Evolutionary conservation across 1,140 invertebrate species (phyloP).

Genomic region (Drosophila tani): DNA sequence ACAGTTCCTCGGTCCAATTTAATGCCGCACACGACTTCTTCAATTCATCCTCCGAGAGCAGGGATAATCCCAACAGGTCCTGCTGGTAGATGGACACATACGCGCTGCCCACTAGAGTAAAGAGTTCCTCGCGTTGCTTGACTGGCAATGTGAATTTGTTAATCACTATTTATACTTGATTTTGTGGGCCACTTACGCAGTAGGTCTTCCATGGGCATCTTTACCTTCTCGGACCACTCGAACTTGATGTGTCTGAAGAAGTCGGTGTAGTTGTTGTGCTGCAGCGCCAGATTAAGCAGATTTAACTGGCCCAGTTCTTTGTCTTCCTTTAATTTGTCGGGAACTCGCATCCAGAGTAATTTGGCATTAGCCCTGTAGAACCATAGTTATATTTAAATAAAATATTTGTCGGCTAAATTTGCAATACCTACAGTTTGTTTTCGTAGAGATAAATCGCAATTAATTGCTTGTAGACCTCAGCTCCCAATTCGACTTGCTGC

Average conservation of each 20-base stretch:
- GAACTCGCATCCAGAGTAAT: constrained; percentile 71
- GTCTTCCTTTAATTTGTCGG: constrained; percentile 60
- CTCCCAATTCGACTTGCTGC: constrained; percentile 52
- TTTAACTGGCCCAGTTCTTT: constrained; percentile 65
- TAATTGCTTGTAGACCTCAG: constrained; percentile 62
- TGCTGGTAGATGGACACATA: constrained; percentile 74
- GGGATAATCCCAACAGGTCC: constrained; percentile 58
- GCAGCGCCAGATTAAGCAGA: constrained; percentile 60
- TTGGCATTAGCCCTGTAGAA: constrained; percentile 54
- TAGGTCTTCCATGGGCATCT: constrained; percentile 56
- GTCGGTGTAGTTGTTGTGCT: constrained; percentile 67
- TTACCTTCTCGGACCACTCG: constrained; percentile 67
- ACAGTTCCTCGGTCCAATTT: constrained; percentile 64
- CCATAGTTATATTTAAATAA: background rate
- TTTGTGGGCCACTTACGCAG: constrained; percentile 30
- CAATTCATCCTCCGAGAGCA: constrained; percentile 58
- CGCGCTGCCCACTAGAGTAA: constrained; percentile 55
- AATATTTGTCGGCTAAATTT: background rate
- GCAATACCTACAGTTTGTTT: constrained; percentile 61
- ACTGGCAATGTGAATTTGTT: constrained; percentile 8
- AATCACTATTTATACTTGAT: background rate
- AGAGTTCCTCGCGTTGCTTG: constrained; percentile 64
- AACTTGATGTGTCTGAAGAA: constrained; percentile 69
- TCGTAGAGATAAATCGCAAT: constrained; percentile 74
- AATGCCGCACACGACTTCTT: constrained; percentile 28